Evolutionary conservation across 1,140 invertebrate species (phyloP).

Genomic region (Bombus breviceps): DNA sequence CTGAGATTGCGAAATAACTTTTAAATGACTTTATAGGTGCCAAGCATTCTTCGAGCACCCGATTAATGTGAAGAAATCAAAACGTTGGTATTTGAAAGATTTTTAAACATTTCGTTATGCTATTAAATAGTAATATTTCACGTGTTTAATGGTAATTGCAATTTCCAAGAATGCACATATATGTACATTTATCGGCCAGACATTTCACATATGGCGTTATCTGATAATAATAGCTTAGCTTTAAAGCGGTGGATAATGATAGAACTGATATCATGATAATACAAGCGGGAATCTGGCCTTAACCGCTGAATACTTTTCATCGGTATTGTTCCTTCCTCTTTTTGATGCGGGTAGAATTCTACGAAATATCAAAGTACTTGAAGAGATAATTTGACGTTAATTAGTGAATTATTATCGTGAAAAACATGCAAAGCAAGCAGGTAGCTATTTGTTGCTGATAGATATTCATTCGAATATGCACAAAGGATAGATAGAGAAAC

Average conservation of each 20-base stretch:
- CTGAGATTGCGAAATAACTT: background rate
- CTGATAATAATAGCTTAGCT: background rate
- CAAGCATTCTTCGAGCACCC: background rate
- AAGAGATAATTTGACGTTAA: background rate
- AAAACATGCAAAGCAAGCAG: background rate
- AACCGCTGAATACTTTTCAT: conserved; percentile 1
- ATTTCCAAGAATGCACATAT: background rate
- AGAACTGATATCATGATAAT: conserved; percentile 6
- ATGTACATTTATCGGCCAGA: no score
- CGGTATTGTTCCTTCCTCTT: conserved; percentile 14
- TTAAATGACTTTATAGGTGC: background rate
- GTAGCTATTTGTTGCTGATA: background rate
- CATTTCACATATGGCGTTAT: background rate
- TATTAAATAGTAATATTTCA: background rate
- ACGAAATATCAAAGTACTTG: background rate
- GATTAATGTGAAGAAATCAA: background rate
- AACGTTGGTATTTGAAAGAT: background rate
- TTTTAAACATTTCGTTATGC: background rate
- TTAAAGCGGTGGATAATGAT: background rate
- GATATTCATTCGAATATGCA: background rate
- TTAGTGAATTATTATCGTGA: conserved; percentile 14
- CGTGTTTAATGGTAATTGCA: no score
- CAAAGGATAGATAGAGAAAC: background rate
- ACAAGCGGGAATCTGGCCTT: background rate
- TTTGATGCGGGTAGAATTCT: no score